phyloP scores from a whole-genome alignment of 1,140 invertebrate genomes.

The Goniozus legneri region DNA sequence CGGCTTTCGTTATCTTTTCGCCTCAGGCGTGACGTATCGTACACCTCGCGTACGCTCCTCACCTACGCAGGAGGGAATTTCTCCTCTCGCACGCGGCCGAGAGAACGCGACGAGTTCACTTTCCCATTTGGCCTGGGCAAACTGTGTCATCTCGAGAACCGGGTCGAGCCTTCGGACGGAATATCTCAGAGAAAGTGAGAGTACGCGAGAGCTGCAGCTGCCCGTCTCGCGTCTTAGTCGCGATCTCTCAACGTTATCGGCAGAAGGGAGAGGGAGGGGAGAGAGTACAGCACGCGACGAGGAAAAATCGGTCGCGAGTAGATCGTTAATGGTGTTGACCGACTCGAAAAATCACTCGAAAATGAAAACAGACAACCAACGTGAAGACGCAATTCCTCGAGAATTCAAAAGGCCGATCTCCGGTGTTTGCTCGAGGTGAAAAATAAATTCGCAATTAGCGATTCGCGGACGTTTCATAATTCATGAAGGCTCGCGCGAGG shows the following conservation, averaged over 20 bases:
- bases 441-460: too few species aligned
- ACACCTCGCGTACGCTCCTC: too few species aligned
- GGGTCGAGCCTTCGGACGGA: conserved; percentile 27
- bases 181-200: conserved; percentile 43
- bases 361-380: too few species aligned
- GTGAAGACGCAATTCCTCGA: too few species aligned
- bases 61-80: not conserved
- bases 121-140: conserved; percentile 28
- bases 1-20: too few species aligned
- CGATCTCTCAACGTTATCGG: conserved; percentile 6
- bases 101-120: conserved; percentile 26
- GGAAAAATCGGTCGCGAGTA: too few species aligned
- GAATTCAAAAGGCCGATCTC: too few species aligned
- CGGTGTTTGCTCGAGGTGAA: too few species aligned
- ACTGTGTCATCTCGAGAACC: conserved; percentile 31
- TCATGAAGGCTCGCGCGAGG: too few species aligned
- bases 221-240: not conserved
- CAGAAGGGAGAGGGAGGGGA: conserved; percentile 6
- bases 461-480: too few species aligned
- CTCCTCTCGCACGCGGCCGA: not conserved
- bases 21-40: too few species aligned
- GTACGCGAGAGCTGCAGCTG: conserved; percentile 28
- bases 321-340: too few species aligned
- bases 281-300: not conserved
- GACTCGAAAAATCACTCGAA: not conserved